Base-by-base conservation (phyloP, 2,113 vertebrate species). In the Junco hyemalis region DNA sequence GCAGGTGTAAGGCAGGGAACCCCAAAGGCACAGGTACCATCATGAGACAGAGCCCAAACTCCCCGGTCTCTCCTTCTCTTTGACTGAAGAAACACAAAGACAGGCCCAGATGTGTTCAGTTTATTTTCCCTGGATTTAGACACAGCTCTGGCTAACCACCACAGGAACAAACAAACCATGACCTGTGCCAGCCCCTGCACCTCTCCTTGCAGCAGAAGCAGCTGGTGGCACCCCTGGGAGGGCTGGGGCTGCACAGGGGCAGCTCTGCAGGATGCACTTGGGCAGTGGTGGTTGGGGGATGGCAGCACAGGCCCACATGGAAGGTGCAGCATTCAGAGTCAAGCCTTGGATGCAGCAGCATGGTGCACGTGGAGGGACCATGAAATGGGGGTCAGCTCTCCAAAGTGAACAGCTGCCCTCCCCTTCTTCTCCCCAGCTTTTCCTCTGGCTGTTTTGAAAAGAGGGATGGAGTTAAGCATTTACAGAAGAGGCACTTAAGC, bases 41-140 rank as follows among this genome's bases (percentile, higher is more conserved):
- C 4, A 5, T 10, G n/a, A 93, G 44, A n/a, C n/a, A 61, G 57
- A 57, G 3, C 2, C 2, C 56, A 54, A 3, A 12, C 5, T 14
- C 21, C 5, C 8, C 0, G 0, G 4, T 17, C 48, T 42, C 40
- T 10, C 51, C 18, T 51, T 54, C 47, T 35, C n/a, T 14, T 33
- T 69, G 31, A 21, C 17, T 45, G 42, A 92, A 92, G 28, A 92
- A 88, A 69, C 21, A 66, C 28, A 57, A 48, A 82, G 29, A 54
- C 51, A 70, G 25, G 16, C 42, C 20, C 69, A 48, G 60, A 36
- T 69, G 54, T 72, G 25, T 96, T 93, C 29, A 15, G 20, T 97
- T 97, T 97, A 96, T 96, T 95, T 89, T 44, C 54, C 59, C 84
- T 73, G 88, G 33, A 57, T 87, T 90, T 86, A 91, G 72, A 79